Evolutionary conservation across 2,888 invertebrate species (phyloP), one percentile per base, ranked within the genome.

Genomic region (Drosophila eohydei): DNA sequence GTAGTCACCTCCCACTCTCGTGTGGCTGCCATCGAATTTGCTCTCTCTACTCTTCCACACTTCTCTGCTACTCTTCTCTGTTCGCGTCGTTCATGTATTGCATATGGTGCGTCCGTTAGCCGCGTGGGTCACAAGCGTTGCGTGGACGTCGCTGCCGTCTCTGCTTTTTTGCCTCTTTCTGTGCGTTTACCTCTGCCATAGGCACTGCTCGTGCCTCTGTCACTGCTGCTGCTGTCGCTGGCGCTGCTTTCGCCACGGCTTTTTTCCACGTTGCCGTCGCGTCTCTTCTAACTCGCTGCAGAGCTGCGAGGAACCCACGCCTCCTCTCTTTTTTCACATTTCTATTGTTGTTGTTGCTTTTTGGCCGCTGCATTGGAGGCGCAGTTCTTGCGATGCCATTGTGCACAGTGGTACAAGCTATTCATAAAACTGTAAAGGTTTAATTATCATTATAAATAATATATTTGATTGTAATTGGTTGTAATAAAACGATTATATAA

Each of bases 311-410:
- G 61, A 28, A 46, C 61, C 71, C 69, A 61, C 59, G 48, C 74
- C 68, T 52, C 58, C 46, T 52, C 28, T 66, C 60, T 50, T 52
- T 69, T 26, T 12, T 26, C 28, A 34, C 30, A 48, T 40, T 50
- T 57, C 36, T 64, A 54, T 63, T 68, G 62, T 61, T 61, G 71
- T 55, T 64, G 66, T 56, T 73, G 60, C 70, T 63, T 71, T 74
- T 70, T 59, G 79, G 84, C 80, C 65, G 77, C 74, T 82, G 82
- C 78, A 72, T 73, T 72, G 74, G 70, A 74, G 77, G 63, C 78
- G 66, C 69, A 83, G 68, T 79, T 78, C 78, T 80, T 64, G 66
- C 58, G 48, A 51, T 71, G 69, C 70, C 54, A 65, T 86, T 86
- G 77, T 81, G 79, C 61, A 84, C 87, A 73, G 65, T 89, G 79